phyloP scores from a whole-genome alignment of 2,113 vertebrate genomes.

The Antennarius striatus region DNA sequence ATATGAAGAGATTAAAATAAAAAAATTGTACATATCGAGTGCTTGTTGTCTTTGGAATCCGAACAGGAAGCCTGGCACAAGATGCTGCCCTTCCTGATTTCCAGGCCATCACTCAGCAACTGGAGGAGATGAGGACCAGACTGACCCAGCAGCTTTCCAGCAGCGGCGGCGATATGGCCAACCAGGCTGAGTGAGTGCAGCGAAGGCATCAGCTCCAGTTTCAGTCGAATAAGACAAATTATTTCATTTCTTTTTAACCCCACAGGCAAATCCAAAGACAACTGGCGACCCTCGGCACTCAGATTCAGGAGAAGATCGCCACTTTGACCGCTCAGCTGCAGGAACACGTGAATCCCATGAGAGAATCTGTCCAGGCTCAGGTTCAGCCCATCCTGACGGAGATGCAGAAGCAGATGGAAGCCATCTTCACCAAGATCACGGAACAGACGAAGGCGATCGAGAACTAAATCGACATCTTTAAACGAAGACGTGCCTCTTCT shows the following conservation, averaged over 20 bases:
- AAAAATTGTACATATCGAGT: neutral
- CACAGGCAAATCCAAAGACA: slow-evolving; percentile 60
- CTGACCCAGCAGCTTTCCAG: slow-evolving; percentile 42
- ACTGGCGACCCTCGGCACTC: slow-evolving; percentile 56
- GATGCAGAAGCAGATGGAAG: slow-evolving; percentile 59
- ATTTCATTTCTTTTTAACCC: neutral
- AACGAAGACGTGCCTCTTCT: slow-evolving; percentile 2
- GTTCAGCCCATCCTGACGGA: slow-evolving; percentile 42
- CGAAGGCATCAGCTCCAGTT: neutral
- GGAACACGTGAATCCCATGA: slow-evolving; percentile 60
- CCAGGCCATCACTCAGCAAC: slow-evolving; percentile 40
- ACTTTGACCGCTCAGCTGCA: slow-evolving; percentile 16
- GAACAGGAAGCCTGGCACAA: slow-evolving; percentile 57
- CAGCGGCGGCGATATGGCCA: slow-evolving; percentile 30
- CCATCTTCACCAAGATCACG: slow-evolving; percentile 22
- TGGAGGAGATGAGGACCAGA: slow-evolving; percentile 57
- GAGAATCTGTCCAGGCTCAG: slow-evolving; percentile 46
- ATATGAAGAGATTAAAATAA: neutral
- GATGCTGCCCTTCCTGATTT: slow-evolving; percentile 18
- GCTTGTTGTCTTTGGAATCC: neutral
- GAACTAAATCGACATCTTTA: slow-evolving; percentile 36
- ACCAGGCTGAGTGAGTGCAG: slow-evolving; percentile 69
- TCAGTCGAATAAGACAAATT: no score
- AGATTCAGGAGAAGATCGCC: slow-evolving; percentile 61
- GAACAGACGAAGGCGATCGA: slow-evolving; percentile 33